Evolutionary conservation across 2,888 invertebrate species (phyloP), one percentile per base, ranked within the genome.

Genomic region (Cistogaster globosa): DNA sequence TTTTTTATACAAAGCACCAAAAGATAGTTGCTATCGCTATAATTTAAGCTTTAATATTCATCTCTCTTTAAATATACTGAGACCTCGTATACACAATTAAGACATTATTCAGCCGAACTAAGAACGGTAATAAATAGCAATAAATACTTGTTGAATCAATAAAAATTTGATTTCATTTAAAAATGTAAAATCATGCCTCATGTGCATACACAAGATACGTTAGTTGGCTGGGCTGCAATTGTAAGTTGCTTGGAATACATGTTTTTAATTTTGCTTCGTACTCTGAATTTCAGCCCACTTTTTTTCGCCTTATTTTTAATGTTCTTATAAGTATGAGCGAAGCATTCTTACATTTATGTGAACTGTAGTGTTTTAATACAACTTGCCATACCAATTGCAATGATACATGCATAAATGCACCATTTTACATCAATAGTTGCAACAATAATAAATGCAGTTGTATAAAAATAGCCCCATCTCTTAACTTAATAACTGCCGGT

Each of bases 401-500:
- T 62, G 65, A 53, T 67, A 58, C 71, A 63, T 58, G 67, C 62
- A 55, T 71, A 48, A 71, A 71, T 79, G 71, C 79, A 72, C 38
- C 68, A 81, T 48, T 74, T 68, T 55, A 57, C 75, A 57, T 63
- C 63, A 69, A 51, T 38, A 38, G 48, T 22, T 57, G 79, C 57
- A 58, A 16, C 68, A 65, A 71, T 14, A 60, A 36, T 58, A 72
- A 74, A 53, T 26, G 45, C 58, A 18, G 18, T 84, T 77, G 32
- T 68, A 74, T 81, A 84, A 77, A 84, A 84, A 84, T 84, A 84
- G 81, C 69, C 74, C 69, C 74, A 57, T 67, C 16, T 78, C 48
- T 80, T 48, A 74, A 78, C 51, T 62, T 65, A 68, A 74, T 74
- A 84, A 81, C 84, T 84, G 81, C 77, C 74, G 81, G 84, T 81